Evolutionary conservation across 2,113 vertebrate genomes (phyloP).

Genomic region (Boleophthalmus pectinirostris): DNA sequence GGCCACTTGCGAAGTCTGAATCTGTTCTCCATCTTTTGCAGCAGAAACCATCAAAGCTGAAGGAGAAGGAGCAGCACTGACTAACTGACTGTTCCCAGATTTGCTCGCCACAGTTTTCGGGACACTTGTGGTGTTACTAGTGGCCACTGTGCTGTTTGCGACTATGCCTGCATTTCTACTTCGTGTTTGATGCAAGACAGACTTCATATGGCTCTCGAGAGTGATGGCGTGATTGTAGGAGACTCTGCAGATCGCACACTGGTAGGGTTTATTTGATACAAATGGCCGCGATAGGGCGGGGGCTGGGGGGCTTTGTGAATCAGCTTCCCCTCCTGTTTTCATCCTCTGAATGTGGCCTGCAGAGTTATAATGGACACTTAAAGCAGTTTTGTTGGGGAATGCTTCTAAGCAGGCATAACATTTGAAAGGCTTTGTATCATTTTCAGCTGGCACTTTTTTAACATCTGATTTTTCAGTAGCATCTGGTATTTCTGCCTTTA

Average conservation of each 20-base stretch:
- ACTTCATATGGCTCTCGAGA: slow-evolving; percentile 91
- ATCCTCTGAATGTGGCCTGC: slow-evolving; percentile 88
- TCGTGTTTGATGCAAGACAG: slow-evolving; percentile 88
- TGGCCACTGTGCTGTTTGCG: slow-evolving; percentile 46
- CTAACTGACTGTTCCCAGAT: slow-evolving; percentile 55
- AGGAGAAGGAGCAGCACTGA: slow-evolving; percentile 58
- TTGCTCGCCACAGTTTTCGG: slow-evolving; percentile 50
- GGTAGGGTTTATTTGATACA: slow-evolving; percentile 85
- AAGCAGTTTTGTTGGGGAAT: slow-evolving; percentile 85
- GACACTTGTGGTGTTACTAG: slow-evolving; percentile 38
- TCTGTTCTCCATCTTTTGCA: slow-evolving; percentile 71
- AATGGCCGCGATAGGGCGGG: slow-evolving; percentile 63
- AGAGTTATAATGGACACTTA: slow-evolving; percentile 89
- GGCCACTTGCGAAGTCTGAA: slow-evolving; percentile 67
- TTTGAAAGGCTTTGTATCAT: slow-evolving; percentile 80
- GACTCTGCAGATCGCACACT: slow-evolving; percentile 87
- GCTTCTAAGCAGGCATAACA: slow-evolving; percentile 88
- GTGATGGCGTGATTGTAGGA: slow-evolving; percentile 93
- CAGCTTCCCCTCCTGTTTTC: slow-evolving; percentile 76
- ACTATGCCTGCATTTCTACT: slow-evolving; percentile 78
- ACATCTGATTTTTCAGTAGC: slow-evolving; percentile 52
- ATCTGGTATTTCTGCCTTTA: slow-evolving; percentile 57
- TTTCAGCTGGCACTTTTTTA: slow-evolving; percentile 66
- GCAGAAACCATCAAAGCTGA: slow-evolving; percentile 61
- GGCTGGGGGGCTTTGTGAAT: slow-evolving; percentile 24